A percentile compares a stretch with the other conserved stretches of the same genome.
Evolutionary conservation across 2,113 vertebrate species (phyloP).

Genomic region (Trichomycterus rosablanca): DNA sequence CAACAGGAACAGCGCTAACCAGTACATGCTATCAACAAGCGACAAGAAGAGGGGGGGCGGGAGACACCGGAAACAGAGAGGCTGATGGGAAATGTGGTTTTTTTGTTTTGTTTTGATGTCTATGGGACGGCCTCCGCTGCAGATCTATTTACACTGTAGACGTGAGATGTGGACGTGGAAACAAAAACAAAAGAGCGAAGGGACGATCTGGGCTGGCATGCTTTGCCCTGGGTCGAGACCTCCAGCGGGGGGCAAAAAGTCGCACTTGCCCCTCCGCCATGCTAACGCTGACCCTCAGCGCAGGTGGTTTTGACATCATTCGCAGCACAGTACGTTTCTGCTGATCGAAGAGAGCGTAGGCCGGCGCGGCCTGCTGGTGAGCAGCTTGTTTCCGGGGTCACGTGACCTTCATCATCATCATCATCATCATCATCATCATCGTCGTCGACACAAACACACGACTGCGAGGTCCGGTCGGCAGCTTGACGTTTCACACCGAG

Average conservation of each 20-base stretch:
- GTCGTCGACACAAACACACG: slow-evolving; percentile 22
- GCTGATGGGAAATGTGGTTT: slow-evolving; percentile 52
- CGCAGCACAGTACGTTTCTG: slow-evolving; percentile 46
- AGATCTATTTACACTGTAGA: slow-evolving; percentile 73
- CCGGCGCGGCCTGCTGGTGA: slow-evolving; percentile 48
- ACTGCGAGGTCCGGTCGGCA: slow-evolving; percentile 8
- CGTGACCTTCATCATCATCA: slow-evolving; percentile 50
- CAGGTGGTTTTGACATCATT: slow-evolving; percentile 78
- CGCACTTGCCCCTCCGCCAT: slow-evolving; percentile 33
- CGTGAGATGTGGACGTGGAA: too few relatives aligned
- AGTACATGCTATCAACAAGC: slow-evolving; percentile 80
- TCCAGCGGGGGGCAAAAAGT: slow-evolving; percentile 39
- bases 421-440: slow-evolving; percentile 38
- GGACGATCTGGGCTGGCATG: slow-evolving; percentile 47
- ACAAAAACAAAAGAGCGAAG: slow-evolving; percentile 40
- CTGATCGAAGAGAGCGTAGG: slow-evolving; percentile 40
- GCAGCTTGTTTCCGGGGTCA: slow-evolving; percentile 49
- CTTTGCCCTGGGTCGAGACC: slow-evolving; percentile 54
- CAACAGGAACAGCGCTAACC: slow-evolving; percentile 75
- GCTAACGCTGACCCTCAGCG: slow-evolving; percentile 51
- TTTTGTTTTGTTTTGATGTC: slow-evolving; percentile 11
- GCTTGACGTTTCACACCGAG: slow-evolving; percentile 10
- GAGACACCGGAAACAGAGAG: slow-evolving; percentile 53
- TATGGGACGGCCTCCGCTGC: slow-evolving; percentile 54
- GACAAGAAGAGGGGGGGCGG: slow-evolving; percentile 57